A percentile compares a stretch with the other conserved stretches of the same genome.
These are phyloP conservation scores for Jacana jacana DNA, from an alignment of 2,113 vertebrate genomes.

Conservation along the genomic window DNA sequence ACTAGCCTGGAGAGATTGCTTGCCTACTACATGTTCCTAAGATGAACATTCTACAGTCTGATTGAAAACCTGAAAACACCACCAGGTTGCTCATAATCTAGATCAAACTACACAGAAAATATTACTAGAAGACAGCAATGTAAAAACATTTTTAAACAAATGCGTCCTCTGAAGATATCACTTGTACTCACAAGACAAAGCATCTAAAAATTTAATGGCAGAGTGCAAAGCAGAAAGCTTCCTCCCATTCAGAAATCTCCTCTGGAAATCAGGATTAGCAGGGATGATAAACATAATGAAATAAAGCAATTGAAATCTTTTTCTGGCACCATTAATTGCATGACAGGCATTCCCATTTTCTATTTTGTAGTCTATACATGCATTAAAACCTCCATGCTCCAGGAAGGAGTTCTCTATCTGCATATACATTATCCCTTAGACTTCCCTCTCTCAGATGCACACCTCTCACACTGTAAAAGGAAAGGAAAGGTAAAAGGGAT, in stretches of 20 bases:
- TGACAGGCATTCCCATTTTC: not conserved
- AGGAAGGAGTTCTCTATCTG: not conserved
- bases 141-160: not conserved
- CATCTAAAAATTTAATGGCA: not conserved
- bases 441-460: not conserved
- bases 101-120: not conserved
- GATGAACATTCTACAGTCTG: not conserved
- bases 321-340: not conserved
- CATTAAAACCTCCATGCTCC: not conserved
- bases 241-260: not conserved
- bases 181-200: not conserved
- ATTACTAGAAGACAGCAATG: not conserved
- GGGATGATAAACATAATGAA: not conserved
- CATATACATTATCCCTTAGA: not conserved
- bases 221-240: not conserved
- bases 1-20: not conserved
- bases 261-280: not conserved
- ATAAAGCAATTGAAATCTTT: not conserved
- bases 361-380: not conserved
- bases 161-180: not conserved
- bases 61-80: not conserved
- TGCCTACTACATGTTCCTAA: not conserved
- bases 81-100: not conserved
- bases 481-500: constrained; percentile 1
- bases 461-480: not conserved